Evolutionary conservation across 2,113 vertebrate genomes (phyloP).

Genomic region (Pygoscelis antarcticus): DNA sequence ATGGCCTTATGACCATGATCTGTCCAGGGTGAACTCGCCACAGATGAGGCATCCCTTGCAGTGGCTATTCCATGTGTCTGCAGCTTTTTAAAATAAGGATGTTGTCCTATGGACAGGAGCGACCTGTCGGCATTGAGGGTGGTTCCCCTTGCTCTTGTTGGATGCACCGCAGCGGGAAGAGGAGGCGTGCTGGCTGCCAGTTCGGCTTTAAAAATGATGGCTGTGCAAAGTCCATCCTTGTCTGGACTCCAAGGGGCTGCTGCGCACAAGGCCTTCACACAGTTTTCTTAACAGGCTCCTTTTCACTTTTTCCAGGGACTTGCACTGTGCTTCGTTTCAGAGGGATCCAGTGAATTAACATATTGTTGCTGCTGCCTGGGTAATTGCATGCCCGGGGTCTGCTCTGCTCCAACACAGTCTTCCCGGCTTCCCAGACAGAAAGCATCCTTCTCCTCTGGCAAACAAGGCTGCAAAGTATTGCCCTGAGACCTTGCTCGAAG

Average conservation of each 20-base stretch:
- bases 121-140: neutral
- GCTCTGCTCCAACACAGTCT: conserved; percentile 8
- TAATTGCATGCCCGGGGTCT: conserved; percentile 38
- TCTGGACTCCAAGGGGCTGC: conserved; percentile 36
- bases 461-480: conserved; percentile 51
- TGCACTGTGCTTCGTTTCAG: conserved; percentile 56
- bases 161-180: neutral
- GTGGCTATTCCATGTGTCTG: neutral
- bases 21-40: neutral
- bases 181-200: neutral
- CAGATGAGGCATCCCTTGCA: neutral
- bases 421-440: conserved; percentile 41
- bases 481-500: neutral
- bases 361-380: conserved; percentile 53
- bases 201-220: conserved; percentile 13
- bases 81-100: neutral
- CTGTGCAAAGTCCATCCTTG: conserved; percentile 39
- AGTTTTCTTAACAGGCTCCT: conserved; percentile 51
- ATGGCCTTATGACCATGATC: neutral
- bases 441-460: conserved; percentile 50
- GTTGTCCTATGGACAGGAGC: neutral
- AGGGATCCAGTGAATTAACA: conserved; percentile 66
- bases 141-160: neutral
- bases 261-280: conserved; percentile 49
- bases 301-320: conserved; percentile 61